Evolutionary conservation across 1,140 invertebrate genomes (phyloP), one percentile per base, ranked within the genome.

Genomic region (Dryas iulia): DNA sequence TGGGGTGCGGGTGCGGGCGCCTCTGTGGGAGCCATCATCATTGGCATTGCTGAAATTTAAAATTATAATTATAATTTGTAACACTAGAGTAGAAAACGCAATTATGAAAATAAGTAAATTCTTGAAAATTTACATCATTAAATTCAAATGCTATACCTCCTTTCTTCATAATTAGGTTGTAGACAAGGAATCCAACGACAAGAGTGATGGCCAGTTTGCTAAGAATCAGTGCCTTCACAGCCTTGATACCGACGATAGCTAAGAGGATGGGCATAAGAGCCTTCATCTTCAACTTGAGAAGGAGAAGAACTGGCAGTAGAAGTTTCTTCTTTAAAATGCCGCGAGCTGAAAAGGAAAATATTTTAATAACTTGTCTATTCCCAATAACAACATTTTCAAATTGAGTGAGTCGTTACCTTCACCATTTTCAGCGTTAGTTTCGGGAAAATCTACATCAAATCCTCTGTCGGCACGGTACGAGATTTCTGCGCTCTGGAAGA

Each of bases 211-310:
- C 96, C 47, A 97, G 92, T 87, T 97, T 97, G 72, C 96, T 97
- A 71, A 97, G 93, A 31, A 97, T 94, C 14, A 97, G 89, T 74
- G 96, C 96, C 89, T 97, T 97, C 68, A 96, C 90, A 10, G 96
- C 95, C 87, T 97, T 97, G 57, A 97, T 86, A 66, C 96, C 95
- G 83, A 97, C 94, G 68, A 97, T 90, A 24, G 94, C 94, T 11
- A 97, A 93, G 70, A 97, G 94, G 71, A 97, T 96, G 11, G 96
- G 96, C 94, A 96, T 96, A 23, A 97, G 83, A 25, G 96, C 95
- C 89, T 97, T 97, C 86, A 97, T 91, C 88, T 97, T 97, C 75
- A 97, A 82, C 84, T 97, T 97, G 66, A 97, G 87, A 31, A 97
- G 92, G 73, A 97, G 88, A 59, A 97, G 86, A 47, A 97, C 92